Percentiles rank a stretch among this genome's conserved stretches.
Conservation (phyloP, 2,888 invertebrate genomes). For the Keiferia lycopersicella region DNA sequence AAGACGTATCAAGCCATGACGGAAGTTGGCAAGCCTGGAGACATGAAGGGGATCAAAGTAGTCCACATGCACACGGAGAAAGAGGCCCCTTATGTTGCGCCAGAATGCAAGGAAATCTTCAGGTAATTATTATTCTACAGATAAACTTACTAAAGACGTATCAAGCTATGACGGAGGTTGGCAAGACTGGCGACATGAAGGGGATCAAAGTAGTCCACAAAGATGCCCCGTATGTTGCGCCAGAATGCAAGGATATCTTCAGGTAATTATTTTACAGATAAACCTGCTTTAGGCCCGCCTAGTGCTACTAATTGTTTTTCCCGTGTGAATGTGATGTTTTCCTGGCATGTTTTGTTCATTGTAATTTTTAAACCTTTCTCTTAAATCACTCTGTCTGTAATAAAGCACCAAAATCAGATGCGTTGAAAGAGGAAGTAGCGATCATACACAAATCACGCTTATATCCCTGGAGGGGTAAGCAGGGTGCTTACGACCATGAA, state of each 20-base stretch:
- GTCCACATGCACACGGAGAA: conserved; percentile 98
- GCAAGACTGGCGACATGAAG: conserved; percentile 84
- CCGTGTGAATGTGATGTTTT: too few species aligned
- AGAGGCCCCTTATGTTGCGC: conserved; percentile 86
- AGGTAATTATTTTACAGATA: conserved; percentile 63
- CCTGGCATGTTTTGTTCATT: too few species aligned
- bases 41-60: conserved; percentile 87
- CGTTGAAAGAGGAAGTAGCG: too few species aligned
- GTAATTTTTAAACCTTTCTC: too few species aligned
- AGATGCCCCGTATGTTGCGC: conserved; percentile 86
- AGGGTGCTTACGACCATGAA: too few species aligned
- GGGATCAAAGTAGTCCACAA: conserved; percentile 93
- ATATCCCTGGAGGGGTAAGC: too few species aligned
- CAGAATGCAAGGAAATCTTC: conserved; percentile 86
- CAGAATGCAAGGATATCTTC: conserved; percentile 86
- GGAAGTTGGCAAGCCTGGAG: conserved; percentile 85
- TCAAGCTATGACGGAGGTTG: conserved; percentile 86
- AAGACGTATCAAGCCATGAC: conserved; percentile 79
- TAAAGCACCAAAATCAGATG: too few species aligned
- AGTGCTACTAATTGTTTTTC: too few species aligned
- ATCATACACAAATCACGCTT: too few species aligned
- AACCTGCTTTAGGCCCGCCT: too few species aligned
- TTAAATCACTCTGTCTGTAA: too few species aligned
- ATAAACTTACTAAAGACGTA: too few species aligned
- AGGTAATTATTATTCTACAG: conserved; percentile 58